Percentiles rank a stretch among this genome's conserved stretches.
These are phyloP conservation scores for Hermodice carunculata DNA, from an alignment of 2,888 invertebrate genomes.

Conservation along the genomic window DNA sequence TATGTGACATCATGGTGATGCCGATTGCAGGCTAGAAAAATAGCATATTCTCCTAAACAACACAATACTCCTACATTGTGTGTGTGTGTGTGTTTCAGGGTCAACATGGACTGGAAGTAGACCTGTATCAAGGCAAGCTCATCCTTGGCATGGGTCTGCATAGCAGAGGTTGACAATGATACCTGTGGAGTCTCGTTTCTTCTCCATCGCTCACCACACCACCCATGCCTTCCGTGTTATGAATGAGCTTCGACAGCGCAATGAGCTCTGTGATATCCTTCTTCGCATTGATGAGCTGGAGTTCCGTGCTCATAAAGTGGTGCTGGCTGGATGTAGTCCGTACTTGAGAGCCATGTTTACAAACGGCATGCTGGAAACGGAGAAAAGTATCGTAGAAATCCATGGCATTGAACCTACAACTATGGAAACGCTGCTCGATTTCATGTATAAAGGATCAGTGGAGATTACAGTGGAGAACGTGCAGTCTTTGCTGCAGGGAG, in stretches of 20 bases:
- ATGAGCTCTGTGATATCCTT: constrained; percentile 61
- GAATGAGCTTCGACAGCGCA: constrained; percentile 58
- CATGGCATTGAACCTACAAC: constrained; percentile 60
- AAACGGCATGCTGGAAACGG: constrained; percentile 65
- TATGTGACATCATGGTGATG: too few relatives aligned
- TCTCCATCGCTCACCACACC: constrained; percentile 58
- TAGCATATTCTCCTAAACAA: too few relatives aligned
- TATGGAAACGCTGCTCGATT: constrained; percentile 62
- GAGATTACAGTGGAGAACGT: constrained; percentile 64
- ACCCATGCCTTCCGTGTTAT: constrained; percentile 59
- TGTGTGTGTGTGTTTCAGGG: too few relatives aligned
- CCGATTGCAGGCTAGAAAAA: too few relatives aligned
- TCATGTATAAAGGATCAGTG: constrained; percentile 64
- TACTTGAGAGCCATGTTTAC: constrained; percentile 68
- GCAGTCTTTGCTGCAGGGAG: constrained; percentile 63
- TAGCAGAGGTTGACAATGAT: constrained; percentile 49
- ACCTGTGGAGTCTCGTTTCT: constrained; percentile 54
- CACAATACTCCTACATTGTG: too few relatives aligned
- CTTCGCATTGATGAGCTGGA: constrained; percentile 55
- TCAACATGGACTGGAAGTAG: too few relatives aligned
- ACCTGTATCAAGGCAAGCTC: too few relatives aligned
- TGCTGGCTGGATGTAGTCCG: constrained; percentile 64
- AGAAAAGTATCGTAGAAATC: constrained; percentile 58
- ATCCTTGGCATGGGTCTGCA: too few relatives aligned
- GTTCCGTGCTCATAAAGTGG: constrained; percentile 63